These are phyloP conservation scores for Pollenia angustigena DNA, from an alignment of 2,888 invertebrate genomes.

Conservation along the genomic window DNA sequence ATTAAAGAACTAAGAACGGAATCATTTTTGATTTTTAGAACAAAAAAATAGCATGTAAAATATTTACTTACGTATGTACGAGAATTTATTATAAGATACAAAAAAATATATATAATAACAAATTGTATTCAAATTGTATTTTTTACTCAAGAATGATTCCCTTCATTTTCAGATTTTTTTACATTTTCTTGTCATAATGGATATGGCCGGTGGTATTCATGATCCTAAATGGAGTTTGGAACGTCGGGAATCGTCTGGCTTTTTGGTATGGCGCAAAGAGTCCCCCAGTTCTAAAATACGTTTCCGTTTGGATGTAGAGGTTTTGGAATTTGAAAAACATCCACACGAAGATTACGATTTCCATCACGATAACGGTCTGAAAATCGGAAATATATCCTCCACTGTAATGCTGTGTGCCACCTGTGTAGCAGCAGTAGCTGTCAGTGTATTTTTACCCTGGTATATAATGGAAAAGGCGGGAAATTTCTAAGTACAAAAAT, in stretches of 20 bases:
- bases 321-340: conserved; percentile 84
- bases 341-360: conserved; percentile 82
- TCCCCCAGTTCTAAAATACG: conserved; percentile 84
- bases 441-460: conserved; percentile 83
- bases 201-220: conserved; percentile 75
- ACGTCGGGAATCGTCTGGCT: conserved; percentile 83
- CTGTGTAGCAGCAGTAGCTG: conserved; percentile 83
- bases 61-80: too few species aligned
- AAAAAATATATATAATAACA: background rate
- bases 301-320: conserved; percentile 84
- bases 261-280: conserved; percentile 84
- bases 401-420: conserved; percentile 82
- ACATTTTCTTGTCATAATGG: conserved; percentile 40
- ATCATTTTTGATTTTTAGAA: too few species aligned
- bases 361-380: conserved; percentile 76
- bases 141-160: conserved; percentile 16
- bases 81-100: background rate
- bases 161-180: conserved; percentile 52
- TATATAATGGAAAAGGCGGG: conserved; percentile 81
- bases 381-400: conserved; percentile 79
- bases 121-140: background rate
- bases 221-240: conserved; percentile 84
- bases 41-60: background rate
- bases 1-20: too few species aligned
- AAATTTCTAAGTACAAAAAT: conserved; percentile 68